phyloP scores from a whole-genome alignment of 1,140 invertebrate species.

The Harpegnathos saltator region DNA sequence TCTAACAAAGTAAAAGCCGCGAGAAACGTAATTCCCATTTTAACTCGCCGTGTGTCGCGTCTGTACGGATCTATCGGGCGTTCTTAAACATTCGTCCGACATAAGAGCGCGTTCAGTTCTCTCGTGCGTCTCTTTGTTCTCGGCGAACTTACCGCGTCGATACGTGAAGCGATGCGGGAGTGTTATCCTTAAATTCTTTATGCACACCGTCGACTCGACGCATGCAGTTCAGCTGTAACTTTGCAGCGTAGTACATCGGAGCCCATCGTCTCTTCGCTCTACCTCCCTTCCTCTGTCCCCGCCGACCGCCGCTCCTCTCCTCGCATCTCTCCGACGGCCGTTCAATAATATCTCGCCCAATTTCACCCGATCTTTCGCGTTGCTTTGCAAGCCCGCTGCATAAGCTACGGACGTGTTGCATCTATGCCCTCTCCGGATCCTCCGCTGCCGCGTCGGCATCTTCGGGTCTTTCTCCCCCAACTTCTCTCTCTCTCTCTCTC shows the following conservation, averaged over 20 bases:
- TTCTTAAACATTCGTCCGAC: not conserved
- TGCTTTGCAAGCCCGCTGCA: conserved; percentile 73
- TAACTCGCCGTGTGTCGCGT: not conserved
- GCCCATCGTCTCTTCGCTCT: not conserved
- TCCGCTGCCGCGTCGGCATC: conserved; percentile 49
- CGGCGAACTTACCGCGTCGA: not conserved
- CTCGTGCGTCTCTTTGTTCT: conserved; percentile 16
- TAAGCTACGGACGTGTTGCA: conserved; percentile 63
- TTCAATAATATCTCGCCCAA: conserved; percentile 81
- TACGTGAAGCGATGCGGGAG: conserved; percentile 1
- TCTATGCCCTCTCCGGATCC: conserved; percentile 60
- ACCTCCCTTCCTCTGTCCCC: not conserved
- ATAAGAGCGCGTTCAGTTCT: too few species aligned
- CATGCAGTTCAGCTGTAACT: conserved; percentile 21
- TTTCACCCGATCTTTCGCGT: conserved; percentile 79
- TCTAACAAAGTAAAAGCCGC: not conserved
- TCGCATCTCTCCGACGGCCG: conserved; percentile 18
- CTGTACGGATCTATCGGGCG: not conserved
- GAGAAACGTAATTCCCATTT: not conserved
- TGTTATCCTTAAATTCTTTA: conserved; percentile 50
- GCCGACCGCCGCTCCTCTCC: too few species aligned
- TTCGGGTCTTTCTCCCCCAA: too few species aligned
- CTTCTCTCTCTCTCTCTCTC: too few species aligned
- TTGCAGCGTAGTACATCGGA: not conserved
- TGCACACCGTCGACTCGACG: conserved; percentile 8